Base-by-base conservation (phyloP, 2,113 vertebrate genomes). In the Calypte anna region DNA sequence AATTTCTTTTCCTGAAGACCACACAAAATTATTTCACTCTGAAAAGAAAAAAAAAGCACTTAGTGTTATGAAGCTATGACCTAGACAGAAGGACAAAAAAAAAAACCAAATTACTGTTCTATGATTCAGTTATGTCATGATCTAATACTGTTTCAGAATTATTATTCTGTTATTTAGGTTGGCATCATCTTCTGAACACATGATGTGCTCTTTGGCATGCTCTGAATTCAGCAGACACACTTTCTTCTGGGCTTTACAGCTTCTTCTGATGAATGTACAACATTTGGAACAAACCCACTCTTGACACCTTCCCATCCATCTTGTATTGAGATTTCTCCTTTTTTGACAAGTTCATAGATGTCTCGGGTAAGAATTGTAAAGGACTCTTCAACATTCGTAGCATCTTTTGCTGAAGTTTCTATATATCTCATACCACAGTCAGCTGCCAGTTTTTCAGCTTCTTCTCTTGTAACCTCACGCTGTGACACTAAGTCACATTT, bases 251-350 rank as follows among this genome's bases (percentile, higher is more conserved):
- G 98, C 94, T 98, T 97, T 17, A 98, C 97, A n/a, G 98, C 98
- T 88, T 98, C 98, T 87, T 98, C 98, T 38, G 98, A 98, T 4
- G 98, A 98, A 97, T 98, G 98, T 21, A 98, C 98, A 62, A 98
- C 97, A 48, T 98, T 98, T 53, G 98, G 98, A 93, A 98, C 97
- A 80, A 98, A 98, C 61, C 98, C 98, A 1, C 98, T 98, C 94
- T 98, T 98, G 66, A 98, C 98, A 74, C 98, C 98, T 97, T 98
- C 98, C 98, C 98, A 98, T 79, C 98, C 98, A 93, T 98, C 98
- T 66, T 98, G 98, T 94, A 98, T 98, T 61, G 96, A 97, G 92
- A 98, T 98, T 48, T 98, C 98, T 86, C 98, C 98, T 82, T 97
- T 98, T 92, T 98, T 98, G 3, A 98, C 97, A 68, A 98, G 98